Evolutionary conservation across 92 coral and sea anemone genomes (phyloP).

Genomic region (Hydrozoanthus gracilis): DNA sequence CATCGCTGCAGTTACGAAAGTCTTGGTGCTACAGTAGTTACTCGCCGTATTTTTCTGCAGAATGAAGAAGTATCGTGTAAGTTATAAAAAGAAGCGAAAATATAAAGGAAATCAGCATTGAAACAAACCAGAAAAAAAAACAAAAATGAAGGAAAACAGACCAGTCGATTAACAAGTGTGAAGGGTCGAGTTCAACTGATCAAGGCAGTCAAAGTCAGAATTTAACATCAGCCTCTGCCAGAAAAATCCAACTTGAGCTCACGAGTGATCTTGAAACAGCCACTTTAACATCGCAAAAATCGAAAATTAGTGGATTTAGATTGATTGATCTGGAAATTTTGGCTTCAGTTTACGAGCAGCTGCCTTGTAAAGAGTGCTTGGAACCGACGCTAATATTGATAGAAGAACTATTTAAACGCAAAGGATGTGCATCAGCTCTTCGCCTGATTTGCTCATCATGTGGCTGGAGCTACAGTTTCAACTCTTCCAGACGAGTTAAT

Average conservation of each 20-base stretch:
- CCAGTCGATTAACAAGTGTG: background rate
- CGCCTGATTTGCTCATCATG: constrained; percentile 45
- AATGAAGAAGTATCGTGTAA: constrained; percentile 36
- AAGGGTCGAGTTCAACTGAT: background rate
- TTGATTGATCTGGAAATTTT: constrained; percentile 45
- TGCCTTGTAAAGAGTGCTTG: constrained; percentile 32
- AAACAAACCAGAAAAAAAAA: constrained; percentile 18
- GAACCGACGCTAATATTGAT: background rate
- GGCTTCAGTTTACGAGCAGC: constrained; percentile 10
- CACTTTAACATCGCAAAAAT: constrained; percentile 6
- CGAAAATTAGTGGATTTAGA: constrained; percentile 49
- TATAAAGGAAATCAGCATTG: constrained; percentile 42
- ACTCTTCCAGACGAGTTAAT: constrained; percentile 2
- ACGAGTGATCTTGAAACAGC: background rate
- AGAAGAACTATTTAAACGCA: constrained; percentile 38
- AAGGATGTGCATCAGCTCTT: constrained; percentile 50
- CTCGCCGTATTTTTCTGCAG: background rate
- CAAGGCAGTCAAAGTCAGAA: background rate
- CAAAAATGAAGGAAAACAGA: constrained; percentile 12
- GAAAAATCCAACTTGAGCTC: constrained; percentile 26
- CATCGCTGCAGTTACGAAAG: constrained; percentile 13
- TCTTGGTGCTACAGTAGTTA: constrained; percentile 7
- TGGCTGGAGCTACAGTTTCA: constrained; percentile 27
- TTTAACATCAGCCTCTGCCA: constrained; percentile 40
- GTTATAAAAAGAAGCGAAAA: constrained; percentile 45